A percentile compares a stretch with the other conserved stretches of the same genome.
Evolutionary conservation across 2,113 vertebrate species (phyloP).

Genomic region (Ciconia stormi): DNA sequence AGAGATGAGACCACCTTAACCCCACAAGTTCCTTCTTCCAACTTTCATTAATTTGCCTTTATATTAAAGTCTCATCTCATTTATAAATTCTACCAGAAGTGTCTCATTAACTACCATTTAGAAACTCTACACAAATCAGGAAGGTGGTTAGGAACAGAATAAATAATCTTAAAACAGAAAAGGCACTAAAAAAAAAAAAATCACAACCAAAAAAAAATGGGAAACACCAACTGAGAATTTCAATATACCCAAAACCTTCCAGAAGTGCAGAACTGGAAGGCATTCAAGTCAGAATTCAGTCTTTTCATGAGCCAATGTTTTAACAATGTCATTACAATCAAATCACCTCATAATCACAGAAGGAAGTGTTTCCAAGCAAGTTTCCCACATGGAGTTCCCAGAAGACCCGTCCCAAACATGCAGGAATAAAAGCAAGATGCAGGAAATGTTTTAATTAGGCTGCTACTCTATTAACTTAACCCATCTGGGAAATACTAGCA

Average conservation of each 20-base stretch:
- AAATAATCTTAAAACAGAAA: background rate
- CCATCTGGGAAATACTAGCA: background rate
- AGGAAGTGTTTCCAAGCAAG: background rate
- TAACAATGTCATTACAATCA: background rate
- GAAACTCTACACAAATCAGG: background rate
- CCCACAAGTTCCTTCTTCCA: background rate
- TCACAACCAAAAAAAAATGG: background rate
- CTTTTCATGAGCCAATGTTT: background rate
- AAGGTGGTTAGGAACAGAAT: background rate
- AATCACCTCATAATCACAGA: background rate
- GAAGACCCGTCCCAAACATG: background rate
- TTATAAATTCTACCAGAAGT: background rate
- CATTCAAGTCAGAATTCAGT: background rate
- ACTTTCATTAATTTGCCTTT: background rate
- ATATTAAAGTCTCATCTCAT: background rate
- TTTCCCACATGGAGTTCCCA: background rate
- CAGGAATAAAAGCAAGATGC: background rate
- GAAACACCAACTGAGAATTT: background rate
- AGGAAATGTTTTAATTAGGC: slow-evolving; percentile 33
- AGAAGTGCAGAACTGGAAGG: background rate
- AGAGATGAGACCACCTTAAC: background rate
- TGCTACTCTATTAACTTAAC: background rate
- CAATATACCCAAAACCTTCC: background rate
- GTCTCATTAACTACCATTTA: background rate
- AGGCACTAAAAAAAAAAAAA: background rate